phyloP scores from a whole-genome alignment of 1,140 invertebrate genomes.

The Neodiprion fabricii region DNA sequence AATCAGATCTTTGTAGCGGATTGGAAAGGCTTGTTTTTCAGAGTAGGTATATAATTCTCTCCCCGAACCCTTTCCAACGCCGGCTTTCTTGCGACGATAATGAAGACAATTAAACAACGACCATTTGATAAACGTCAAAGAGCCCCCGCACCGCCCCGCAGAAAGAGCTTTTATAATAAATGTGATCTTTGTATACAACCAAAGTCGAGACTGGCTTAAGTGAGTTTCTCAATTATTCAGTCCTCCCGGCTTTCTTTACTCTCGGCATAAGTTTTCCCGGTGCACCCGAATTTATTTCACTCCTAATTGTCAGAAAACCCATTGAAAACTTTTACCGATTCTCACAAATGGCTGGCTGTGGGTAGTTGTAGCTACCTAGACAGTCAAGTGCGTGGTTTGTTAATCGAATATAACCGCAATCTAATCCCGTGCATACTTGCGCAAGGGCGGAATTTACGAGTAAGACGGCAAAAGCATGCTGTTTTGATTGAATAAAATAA shows the following conservation, averaged over 20 bases:
- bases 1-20: neutral
- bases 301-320: neutral
- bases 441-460: too few species aligned
- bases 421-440: too few species aligned
- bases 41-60: too few species aligned
- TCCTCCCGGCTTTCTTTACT: neutral
- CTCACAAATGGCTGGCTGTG: too few species aligned
- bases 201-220: neutral
- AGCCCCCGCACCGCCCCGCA: neutral
- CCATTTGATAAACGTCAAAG: conserved; percentile 3
- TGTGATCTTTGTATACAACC: neutral
- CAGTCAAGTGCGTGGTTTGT: too few species aligned
- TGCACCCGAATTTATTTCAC: neutral
- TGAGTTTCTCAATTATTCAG: conserved; percentile 13
- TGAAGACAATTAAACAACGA: conserved; percentile 3
- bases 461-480: too few species aligned
- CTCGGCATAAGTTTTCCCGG: neutral
- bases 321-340: neutral
- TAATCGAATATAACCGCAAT: too few species aligned
- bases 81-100: neutral
- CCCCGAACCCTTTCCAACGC: neutral
- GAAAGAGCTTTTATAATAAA: conserved; percentile 1
- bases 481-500: too few species aligned
- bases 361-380: too few species aligned
- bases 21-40: conserved; percentile 2